These are phyloP conservation scores for Heloderma charlesbogerti DNA, from an alignment of 2,113 vertebrate genomes.

Conservation along the genomic window DNA sequence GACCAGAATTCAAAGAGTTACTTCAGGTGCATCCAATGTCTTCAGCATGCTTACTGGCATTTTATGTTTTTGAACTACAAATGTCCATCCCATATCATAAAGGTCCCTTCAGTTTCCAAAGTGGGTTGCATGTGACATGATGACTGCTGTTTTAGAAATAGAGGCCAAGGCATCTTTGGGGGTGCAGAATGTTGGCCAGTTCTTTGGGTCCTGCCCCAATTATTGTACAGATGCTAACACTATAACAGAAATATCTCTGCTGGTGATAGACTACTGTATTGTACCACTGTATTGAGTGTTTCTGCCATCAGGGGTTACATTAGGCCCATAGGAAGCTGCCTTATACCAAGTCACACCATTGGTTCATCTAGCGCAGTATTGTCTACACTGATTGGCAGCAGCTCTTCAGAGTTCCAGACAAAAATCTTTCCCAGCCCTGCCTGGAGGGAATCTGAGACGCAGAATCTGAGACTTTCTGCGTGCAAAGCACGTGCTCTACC, in stretches of 20 bases:
- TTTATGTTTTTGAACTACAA: background rate
- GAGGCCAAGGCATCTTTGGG: background rate
- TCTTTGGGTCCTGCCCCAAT: background rate
- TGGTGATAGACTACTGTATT: background rate
- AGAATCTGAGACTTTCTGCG: background rate
- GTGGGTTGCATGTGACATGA: background rate
- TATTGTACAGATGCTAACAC: background rate
- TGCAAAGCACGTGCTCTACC: background rate
- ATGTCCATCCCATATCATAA: background rate
- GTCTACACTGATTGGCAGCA: background rate
- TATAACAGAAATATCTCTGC: background rate
- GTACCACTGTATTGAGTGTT: background rate
- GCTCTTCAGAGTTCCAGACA: background rate
- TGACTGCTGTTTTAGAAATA: background rate
- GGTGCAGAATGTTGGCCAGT: background rate
- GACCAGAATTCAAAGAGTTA: background rate
- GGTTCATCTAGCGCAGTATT: background rate
- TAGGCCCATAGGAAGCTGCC: background rate
- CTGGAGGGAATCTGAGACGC: background rate
- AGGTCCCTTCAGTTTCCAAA: background rate
- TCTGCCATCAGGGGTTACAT: background rate
- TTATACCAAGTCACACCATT: background rate
- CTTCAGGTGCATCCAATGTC: background rate
- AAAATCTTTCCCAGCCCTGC: background rate
- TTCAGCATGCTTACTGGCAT: background rate